Conservation (phyloP, 2,113 vertebrate species). For the Salminus brasiliensis region DNA sequence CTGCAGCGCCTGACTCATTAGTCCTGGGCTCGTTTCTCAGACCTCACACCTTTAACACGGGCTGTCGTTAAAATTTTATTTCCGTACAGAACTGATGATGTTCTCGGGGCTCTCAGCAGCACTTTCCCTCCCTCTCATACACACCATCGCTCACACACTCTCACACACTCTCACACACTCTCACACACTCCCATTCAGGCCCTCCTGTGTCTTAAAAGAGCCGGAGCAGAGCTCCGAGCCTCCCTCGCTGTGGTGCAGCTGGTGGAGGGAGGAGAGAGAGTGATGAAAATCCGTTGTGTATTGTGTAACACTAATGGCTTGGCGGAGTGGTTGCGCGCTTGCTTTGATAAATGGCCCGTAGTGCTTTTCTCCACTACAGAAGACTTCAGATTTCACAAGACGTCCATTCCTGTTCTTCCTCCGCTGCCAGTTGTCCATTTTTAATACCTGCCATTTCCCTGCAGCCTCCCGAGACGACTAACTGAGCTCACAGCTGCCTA, state of each 20-base stretch:
- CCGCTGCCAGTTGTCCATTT: conserved; percentile 32
- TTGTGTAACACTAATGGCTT: conserved; percentile 40
- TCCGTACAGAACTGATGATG: neutral
- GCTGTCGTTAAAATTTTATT: no score
- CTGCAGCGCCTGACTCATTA: conserved; percentile 64
- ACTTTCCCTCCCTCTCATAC: neutral
- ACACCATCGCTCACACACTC: neutral
- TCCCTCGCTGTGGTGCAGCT: conserved; percentile 7
- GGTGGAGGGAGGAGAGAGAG: conserved; percentile 17
- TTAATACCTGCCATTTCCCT: conserved; percentile 24
- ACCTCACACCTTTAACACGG: neutral
- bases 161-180: neutral
- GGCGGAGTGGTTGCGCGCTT: neutral
- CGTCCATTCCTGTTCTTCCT: conserved; percentile 14
- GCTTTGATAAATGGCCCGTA: conserved; percentile 40
- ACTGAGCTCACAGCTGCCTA: neutral
- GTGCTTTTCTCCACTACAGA: conserved; percentile 33
- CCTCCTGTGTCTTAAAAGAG: neutral
- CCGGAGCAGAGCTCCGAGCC: neutral
- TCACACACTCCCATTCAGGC: neutral
- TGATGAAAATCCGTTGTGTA: conserved; percentile 39
- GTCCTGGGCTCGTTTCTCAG: neutral
- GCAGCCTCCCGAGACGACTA: neutral
- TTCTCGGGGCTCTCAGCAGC: neutral
- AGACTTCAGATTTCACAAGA: conserved; percentile 21